Percentiles rank a stretch among this genome's conserved stretches.
Conservation (phyloP, 2,797 vertebrate species). For the Melanotaenia nigrans region DNA sequence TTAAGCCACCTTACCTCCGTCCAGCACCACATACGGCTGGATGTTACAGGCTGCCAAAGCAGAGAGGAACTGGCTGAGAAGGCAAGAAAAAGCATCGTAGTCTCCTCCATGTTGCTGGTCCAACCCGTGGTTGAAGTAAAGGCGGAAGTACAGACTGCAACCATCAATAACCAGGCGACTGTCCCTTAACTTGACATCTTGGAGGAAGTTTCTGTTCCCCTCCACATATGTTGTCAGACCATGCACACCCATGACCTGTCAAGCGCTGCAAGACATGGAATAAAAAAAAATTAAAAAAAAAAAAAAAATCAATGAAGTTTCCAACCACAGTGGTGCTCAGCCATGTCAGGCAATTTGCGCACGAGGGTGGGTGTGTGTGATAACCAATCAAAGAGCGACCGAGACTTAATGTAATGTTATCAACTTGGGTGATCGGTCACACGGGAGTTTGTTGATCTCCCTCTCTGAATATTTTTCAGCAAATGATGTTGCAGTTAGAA, state of each 20-base stretch:
- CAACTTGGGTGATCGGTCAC: not conserved
- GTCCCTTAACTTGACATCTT: conserved; percentile 85
- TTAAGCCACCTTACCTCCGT: conserved; percentile 80
- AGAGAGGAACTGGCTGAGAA: conserved; percentile 85
- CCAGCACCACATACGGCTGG: conserved; percentile 89
- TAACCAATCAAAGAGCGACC: not conserved
- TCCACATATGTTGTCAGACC: conserved; percentile 90
- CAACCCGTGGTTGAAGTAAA: conserved; percentile 85
- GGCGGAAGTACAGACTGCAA: conserved; percentile 88
- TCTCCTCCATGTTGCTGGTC: conserved; percentile 91
- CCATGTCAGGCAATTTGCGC: not conserved
- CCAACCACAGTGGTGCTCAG: not conserved
- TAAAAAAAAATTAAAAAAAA: not conserved
- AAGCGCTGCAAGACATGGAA: conserved; percentile 23
- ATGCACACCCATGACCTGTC: conserved; percentile 86
- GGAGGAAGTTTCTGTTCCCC: conserved; percentile 84
- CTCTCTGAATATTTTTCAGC: not conserved
- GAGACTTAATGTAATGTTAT: not conserved
- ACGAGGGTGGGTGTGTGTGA: not conserved
- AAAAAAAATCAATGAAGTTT: not conserved
- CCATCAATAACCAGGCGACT: conserved; percentile 91
- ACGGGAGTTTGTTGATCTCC: not conserved
- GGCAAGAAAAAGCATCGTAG: conserved; percentile 84
- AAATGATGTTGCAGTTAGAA: not conserved
- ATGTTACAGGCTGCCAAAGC: conserved; percentile 84